Conservation (phyloP, 1,140 invertebrate species). For the Trichoplusia ni region DNA sequence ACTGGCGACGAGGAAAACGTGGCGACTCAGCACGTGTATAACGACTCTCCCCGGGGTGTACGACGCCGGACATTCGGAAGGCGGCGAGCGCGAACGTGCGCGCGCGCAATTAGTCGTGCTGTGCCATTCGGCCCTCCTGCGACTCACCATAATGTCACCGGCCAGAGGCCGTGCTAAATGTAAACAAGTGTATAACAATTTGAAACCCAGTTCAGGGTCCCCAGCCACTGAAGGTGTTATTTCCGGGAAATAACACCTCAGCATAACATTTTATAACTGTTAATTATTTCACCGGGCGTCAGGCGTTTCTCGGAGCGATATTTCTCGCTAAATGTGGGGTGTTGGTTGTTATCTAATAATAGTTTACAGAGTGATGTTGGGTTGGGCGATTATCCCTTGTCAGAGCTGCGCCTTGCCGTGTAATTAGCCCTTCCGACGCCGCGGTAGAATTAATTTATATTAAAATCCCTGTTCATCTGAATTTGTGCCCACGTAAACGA, state of each 20-base stretch:
- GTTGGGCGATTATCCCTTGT: slow-evolving; percentile 14
- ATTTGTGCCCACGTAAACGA: slow-evolving; percentile 25
- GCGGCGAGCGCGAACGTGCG: not conserved
- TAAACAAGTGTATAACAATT: slow-evolving; percentile 23
- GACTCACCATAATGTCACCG: slow-evolving; percentile 26
- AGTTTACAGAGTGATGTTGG: slow-evolving; percentile 15
- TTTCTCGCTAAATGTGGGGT: slow-evolving; percentile 19
- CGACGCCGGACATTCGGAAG: not conserved
- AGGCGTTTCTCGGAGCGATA: slow-evolving; percentile 22
- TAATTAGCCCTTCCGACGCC: slow-evolving; percentile 16
- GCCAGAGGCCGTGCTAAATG: slow-evolving; percentile 26
- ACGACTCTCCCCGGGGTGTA: not conserved
- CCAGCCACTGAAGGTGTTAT: slow-evolving; percentile 8
- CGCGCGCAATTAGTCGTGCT: not conserved
- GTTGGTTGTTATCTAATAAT: slow-evolving; percentile 29
- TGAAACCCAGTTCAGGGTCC: slow-evolving; percentile 21
- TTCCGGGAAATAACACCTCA: slow-evolving; percentile 35
- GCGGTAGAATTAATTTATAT: slow-evolving; percentile 22
- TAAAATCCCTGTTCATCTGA: slow-evolving; percentile 17
- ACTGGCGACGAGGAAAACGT: not conserved
- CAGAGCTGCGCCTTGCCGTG: slow-evolving; percentile 8
- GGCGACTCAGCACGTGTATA: not conserved
- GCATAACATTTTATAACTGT: slow-evolving; percentile 22
- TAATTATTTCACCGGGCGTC: slow-evolving; percentile 26
- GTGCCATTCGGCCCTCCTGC: not conserved